Conservation (phyloP, 2,888 invertebrate genomes). For the Melanostoma scalare region DNA sequence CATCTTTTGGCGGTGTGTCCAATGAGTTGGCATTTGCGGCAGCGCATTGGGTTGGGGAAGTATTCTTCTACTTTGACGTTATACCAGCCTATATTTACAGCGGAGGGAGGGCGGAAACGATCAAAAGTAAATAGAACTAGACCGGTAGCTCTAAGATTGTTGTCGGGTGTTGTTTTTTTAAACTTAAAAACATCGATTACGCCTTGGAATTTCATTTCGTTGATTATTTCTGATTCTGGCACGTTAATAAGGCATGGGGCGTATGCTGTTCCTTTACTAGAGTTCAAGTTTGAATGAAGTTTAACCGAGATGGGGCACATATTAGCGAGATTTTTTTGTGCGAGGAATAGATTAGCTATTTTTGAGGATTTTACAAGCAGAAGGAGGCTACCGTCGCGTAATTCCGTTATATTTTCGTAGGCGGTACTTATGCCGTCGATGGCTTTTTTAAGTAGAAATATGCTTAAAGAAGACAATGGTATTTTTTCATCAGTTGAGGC, state of each 20-base stretch:
- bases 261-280: conserved; percentile 20
- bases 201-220: conserved; percentile 36
- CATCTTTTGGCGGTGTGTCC: conserved; percentile 29
- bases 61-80: conserved; percentile 21
- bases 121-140: conserved; percentile 42
- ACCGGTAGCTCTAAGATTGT: conserved; percentile 3
- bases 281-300: conserved; percentile 1
- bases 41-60: conserved; percentile 31
- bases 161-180: conserved; percentile 10
- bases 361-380: conserved; percentile 5
- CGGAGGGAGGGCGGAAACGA: conserved; percentile 25
- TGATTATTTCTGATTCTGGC: conserved; percentile 31
- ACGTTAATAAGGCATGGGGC: conserved; percentile 36
- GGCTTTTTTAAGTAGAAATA: conserved; percentile 29
- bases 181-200: conserved; percentile 41
- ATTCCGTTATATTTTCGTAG: conserved; percentile 13
- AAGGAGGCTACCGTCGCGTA: conserved; percentile 17
- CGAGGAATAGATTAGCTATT: conserved; percentile 7
- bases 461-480: conserved; percentile 8
- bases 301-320: neutral
- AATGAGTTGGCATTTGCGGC: conserved; percentile 28
- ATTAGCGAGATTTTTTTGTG: neutral
- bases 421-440: conserved; percentile 33
- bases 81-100: conserved; percentile 32
- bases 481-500: conserved; percentile 14